Evolutionary conservation across 2,888 invertebrate species (phyloP).

Genomic region (Eucriotettix oculatus): DNA sequence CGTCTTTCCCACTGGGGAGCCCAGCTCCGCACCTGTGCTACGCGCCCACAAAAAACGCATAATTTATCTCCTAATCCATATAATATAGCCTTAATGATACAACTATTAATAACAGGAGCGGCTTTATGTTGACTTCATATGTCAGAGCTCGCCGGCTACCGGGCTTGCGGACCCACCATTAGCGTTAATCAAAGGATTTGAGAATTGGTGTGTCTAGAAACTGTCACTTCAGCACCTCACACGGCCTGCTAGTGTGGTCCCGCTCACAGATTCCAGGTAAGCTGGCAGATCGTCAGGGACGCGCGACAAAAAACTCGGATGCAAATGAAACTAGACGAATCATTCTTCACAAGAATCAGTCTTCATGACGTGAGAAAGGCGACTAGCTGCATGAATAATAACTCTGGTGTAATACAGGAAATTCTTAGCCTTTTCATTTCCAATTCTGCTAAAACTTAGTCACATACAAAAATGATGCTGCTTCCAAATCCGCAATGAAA

Average conservation of each 20-base stretch:
- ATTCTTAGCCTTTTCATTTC: too few species aligned
- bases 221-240: not conserved
- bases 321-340: too few species aligned
- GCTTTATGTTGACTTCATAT: not conserved
- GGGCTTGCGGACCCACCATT: not conserved
- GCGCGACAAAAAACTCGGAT: too few species aligned
- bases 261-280: too few species aligned
- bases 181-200: not conserved
- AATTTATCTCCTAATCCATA: slow-evolving; percentile 11
- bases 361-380: too few species aligned
- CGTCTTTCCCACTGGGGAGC: not conserved
- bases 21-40: not conserved
- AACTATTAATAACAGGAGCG: slow-evolving; percentile 10
- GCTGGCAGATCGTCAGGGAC: too few species aligned
- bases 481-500: too few species aligned
- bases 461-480: too few species aligned
- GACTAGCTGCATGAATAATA: too few species aligned
- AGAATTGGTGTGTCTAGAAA: not conserved
- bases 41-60: slow-evolving; percentile 1
- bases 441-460: too few species aligned
- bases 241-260: not conserved
- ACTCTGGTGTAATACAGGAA: too few species aligned
- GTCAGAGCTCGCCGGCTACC: not conserved
- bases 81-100: slow-evolving; percentile 13
- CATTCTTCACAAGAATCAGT: too few species aligned